A percentile compares a stretch with the other conserved stretches of the same genome.
Evolutionary conservation across 2,888 invertebrate genomes (phyloP).

Genomic region (Axea sp.): DNA sequence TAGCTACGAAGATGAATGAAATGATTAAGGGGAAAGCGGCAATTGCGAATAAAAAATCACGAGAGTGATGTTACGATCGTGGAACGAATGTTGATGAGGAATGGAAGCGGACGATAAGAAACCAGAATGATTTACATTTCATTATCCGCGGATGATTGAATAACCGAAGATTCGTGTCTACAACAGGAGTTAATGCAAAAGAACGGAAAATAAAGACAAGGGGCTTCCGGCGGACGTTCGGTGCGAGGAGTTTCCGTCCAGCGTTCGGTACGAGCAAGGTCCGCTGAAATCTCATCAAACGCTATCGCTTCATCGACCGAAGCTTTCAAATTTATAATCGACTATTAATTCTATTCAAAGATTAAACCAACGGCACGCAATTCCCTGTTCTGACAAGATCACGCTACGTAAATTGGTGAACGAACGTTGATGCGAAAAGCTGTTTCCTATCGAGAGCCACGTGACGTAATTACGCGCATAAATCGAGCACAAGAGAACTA

Average conservation of each 20-base stretch:
- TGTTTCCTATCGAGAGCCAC: constrained; percentile 24
- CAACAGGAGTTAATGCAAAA: constrained; percentile 6
- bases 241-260: too few relatives aligned
- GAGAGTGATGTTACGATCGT: too few relatives aligned
- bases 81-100: constrained; percentile 10
- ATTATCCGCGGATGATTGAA: constrained; percentile 38
- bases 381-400: constrained; percentile 45
- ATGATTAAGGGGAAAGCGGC: constrained; percentile 18
- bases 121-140: constrained; percentile 38
- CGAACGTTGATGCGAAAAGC: constrained; percentile 26
- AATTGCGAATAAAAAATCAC: constrained; percentile 16
- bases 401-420: constrained; percentile 45
- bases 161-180: constrained; percentile 17
- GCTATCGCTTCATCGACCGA: constrained; percentile 51
- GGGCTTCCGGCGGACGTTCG: constrained; percentile 8
- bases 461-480: constrained; percentile 20
- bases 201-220: constrained; percentile 15
- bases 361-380: constrained; percentile 59
- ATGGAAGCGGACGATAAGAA: constrained; percentile 4
- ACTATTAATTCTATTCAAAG: constrained; percentile 62
- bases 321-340: constrained; percentile 62
- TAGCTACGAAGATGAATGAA: constrained; percentile 18
- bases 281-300: constrained; percentile 60
- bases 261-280: constrained; percentile 38
- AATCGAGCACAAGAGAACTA: constrained; percentile 35